Percentiles rank a stretch among this genome's conserved stretches.
Conservation (phyloP, 2,113 vertebrate genomes). For the Enhydra lutris region DNA sequence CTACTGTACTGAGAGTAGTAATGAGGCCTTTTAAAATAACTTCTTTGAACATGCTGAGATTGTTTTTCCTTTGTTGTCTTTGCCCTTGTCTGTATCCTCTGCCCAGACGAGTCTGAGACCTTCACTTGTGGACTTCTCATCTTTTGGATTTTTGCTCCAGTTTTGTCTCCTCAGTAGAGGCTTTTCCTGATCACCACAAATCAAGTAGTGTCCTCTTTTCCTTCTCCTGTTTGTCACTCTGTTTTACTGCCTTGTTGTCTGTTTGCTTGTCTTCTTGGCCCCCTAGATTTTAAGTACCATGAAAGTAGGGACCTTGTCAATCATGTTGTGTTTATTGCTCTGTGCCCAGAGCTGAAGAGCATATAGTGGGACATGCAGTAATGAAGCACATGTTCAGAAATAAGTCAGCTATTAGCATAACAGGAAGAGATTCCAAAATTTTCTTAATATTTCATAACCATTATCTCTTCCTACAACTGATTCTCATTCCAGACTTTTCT, state of each 20-base stretch:
- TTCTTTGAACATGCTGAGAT: neutral
- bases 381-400: slow-evolving; percentile 18
- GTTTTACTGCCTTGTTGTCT: neutral
- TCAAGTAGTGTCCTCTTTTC: neutral
- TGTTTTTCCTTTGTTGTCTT: neutral
- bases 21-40: neutral
- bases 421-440: slow-evolving; percentile 5
- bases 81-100: neutral
- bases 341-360: neutral
- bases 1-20: neutral
- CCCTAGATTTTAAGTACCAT: neutral
- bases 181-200: neutral
- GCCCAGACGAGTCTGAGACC: neutral
- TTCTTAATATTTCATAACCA: slow-evolving; percentile 56
- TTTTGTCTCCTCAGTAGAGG: neutral
- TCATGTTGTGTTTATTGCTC: neutral
- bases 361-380: neutral
- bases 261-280: neutral
- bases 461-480: slow-evolving; percentile 44
- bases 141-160: neutral
- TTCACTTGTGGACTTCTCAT: neutral
- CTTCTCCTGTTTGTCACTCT: neutral
- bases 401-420: slow-evolving; percentile 21
- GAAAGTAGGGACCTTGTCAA: neutral
- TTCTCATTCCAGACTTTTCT: slow-evolving; percentile 57